A percentile compares a stretch with the other conserved stretches of the same genome.
These are phyloP conservation scores for Oeneis ivallda DNA, from an alignment of 2,888 invertebrate genomes.

Conservation along the genomic window DNA sequence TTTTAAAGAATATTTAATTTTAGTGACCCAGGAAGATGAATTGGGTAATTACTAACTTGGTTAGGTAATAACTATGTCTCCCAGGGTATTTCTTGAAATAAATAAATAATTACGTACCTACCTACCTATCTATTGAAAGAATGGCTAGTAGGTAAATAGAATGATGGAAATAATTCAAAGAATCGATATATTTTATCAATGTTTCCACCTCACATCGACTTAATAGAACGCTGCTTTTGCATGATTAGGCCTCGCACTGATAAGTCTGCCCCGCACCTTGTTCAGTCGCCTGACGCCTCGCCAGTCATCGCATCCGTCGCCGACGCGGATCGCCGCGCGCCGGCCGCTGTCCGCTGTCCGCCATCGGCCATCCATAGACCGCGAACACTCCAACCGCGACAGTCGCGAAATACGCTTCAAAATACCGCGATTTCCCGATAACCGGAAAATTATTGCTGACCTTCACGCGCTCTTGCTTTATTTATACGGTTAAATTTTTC, in stretches of 20 bases:
- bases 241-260: slow-evolving; percentile 55
- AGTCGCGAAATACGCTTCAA: slow-evolving; percentile 32
- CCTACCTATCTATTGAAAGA: too few species aligned
- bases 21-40: too few species aligned
- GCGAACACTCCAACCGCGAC: slow-evolving; percentile 30
- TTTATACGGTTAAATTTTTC: slow-evolving; percentile 38
- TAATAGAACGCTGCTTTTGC: slow-evolving; percentile 54
- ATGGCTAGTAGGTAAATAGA: too few species aligned
- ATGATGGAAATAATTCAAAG: too few species aligned
- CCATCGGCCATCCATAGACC: background rate
- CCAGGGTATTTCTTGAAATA: too few species aligned
- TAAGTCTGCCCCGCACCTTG: slow-evolving; percentile 37
- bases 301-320: slow-evolving; percentile 42
- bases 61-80: too few species aligned
- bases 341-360: slow-evolving; percentile 21
- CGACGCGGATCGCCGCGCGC: slow-evolving; percentile 40
- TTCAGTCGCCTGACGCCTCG: slow-evolving; percentile 37
- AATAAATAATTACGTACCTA: too few species aligned
- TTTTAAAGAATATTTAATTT: too few species aligned
- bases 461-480: slow-evolving; percentile 61
- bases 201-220: slow-evolving; percentile 36
- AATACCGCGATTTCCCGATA: slow-evolving; percentile 56
- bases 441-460: slow-evolving; percentile 65
- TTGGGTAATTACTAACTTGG: too few species aligned
- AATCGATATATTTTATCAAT: slow-evolving; percentile 24